Conservation (phyloP, 1,140 invertebrate genomes). For the Halictus rubicundus region DNA sequence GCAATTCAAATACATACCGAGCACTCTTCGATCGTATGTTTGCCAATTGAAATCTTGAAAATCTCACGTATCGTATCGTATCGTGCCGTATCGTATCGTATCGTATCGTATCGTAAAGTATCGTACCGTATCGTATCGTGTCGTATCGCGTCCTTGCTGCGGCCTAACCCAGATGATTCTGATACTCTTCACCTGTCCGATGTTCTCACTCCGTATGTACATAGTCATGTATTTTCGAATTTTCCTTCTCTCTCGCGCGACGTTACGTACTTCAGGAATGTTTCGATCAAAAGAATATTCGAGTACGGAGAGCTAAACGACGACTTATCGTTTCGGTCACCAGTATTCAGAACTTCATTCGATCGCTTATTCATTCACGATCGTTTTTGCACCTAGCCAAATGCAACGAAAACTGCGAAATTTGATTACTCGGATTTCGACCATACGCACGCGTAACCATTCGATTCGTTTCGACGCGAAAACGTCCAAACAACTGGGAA, state of each 20-base stretch:
- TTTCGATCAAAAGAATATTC: slow-evolving; percentile 12
- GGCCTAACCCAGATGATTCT: slow-evolving; percentile 30
- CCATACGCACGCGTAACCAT: no score
- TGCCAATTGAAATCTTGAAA: slow-evolving; percentile 15
- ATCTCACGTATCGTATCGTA: background rate
- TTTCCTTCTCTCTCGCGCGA: background rate
- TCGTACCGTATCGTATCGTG: no score
- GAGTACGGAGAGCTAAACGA: background rate
- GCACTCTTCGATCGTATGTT: slow-evolving; percentile 39
- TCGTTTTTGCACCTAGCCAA: no score
- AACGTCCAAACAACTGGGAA: no score
- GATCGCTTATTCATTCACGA: no score
- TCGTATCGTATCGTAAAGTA: no score
- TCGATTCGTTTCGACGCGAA: no score
- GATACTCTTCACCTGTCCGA: background rate
- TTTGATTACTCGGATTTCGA: no score
- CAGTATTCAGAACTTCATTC: background rate
- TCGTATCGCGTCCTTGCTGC: slow-evolving; percentile 5
- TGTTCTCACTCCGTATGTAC: background rate
- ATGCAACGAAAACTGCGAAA: no score
- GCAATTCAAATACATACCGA: slow-evolving; percentile 7
- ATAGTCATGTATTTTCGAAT: background rate
- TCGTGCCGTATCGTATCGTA: no score
- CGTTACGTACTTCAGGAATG: background rate
- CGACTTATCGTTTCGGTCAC: no score